Conservation (phyloP, 2,113 vertebrate species). For the Galeopterus variegatus region DNA sequence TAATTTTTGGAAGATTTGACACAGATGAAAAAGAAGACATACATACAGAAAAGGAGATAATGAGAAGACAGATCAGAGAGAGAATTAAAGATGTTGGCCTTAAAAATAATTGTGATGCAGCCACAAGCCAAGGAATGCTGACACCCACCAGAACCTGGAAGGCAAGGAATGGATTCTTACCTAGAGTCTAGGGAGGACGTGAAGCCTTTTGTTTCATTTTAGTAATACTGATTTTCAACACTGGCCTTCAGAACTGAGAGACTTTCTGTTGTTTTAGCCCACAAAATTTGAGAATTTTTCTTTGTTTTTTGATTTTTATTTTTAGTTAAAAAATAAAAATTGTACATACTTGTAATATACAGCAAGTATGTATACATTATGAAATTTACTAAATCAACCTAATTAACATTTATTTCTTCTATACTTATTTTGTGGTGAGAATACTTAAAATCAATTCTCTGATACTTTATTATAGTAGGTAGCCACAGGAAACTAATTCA, state of each 20-base stretch:
- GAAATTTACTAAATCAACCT: background rate
- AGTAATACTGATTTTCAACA: background rate
- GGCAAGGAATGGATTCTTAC: background rate
- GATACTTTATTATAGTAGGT: background rate
- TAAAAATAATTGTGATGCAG: background rate
- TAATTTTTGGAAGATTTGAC: background rate
- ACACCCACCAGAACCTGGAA: background rate
- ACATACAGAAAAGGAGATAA: background rate
- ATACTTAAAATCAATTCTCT: background rate
- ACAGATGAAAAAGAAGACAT: background rate
- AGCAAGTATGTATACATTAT: no score
- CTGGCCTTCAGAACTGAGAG: background rate
- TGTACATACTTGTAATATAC: background rate
- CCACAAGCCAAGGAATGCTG: background rate
- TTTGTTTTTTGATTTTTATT: background rate
- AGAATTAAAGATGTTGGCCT: background rate
- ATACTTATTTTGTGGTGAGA: background rate
- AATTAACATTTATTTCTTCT: background rate
- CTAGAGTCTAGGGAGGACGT: background rate
- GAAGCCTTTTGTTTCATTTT: no score
- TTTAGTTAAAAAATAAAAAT: background rate
- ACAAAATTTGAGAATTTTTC: background rate
- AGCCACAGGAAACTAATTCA: background rate
- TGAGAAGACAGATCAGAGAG: background rate
- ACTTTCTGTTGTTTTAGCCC: background rate